These are phyloP conservation scores for Bryconaethiops microstoma DNA, from an alignment of 2,797 vertebrate genomes.

Conservation along the genomic window DNA sequence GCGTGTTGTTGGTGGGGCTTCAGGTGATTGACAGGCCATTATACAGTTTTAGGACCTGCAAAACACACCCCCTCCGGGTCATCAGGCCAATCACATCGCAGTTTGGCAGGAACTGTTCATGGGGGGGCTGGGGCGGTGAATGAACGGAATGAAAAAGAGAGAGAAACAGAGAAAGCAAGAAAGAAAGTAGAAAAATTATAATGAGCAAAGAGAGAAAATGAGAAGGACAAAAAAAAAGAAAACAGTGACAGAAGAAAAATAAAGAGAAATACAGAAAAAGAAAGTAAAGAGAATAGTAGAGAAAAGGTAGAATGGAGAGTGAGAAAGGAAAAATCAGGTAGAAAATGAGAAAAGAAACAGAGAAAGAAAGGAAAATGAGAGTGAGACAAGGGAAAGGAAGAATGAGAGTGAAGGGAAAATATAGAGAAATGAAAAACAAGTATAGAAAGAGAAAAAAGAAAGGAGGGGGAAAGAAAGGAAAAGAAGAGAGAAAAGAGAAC, in stretches of 20 bases:
- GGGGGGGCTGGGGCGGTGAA: slow-evolving; percentile 60
- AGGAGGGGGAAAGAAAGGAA: no score
- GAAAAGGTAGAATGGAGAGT: no score
- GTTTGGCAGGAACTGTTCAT: slow-evolving; percentile 83
- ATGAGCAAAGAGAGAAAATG: slow-evolving; percentile 11
- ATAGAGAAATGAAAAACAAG: no score
- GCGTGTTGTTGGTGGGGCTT: slow-evolving; percentile 21
- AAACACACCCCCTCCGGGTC: slow-evolving; percentile 71
- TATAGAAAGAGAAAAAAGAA: no score
- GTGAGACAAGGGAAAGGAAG: no score
- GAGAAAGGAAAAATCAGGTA: slow-evolving; percentile 53
- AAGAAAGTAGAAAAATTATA: slow-evolving; percentile 42
- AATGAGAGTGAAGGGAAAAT: no score
- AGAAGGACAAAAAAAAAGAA: slow-evolving; percentile 27
- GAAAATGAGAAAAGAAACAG: slow-evolving; percentile 55
- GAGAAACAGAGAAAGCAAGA: slow-evolving; percentile 40
- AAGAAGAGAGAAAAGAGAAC: slow-evolving; percentile 16
- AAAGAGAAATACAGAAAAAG: no score
- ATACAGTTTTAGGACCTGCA: slow-evolving; percentile 75
- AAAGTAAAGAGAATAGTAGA: no score
- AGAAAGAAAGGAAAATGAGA: slow-evolving; percentile 54
- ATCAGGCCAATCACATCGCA: slow-evolving; percentile 80
- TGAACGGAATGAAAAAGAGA: no score
- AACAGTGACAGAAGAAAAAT: no score
- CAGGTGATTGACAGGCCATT: slow-evolving; percentile 31